phyloP scores from a whole-genome alignment of 2,888 invertebrate genomes.

The Plagiodera versicolora region DNA sequence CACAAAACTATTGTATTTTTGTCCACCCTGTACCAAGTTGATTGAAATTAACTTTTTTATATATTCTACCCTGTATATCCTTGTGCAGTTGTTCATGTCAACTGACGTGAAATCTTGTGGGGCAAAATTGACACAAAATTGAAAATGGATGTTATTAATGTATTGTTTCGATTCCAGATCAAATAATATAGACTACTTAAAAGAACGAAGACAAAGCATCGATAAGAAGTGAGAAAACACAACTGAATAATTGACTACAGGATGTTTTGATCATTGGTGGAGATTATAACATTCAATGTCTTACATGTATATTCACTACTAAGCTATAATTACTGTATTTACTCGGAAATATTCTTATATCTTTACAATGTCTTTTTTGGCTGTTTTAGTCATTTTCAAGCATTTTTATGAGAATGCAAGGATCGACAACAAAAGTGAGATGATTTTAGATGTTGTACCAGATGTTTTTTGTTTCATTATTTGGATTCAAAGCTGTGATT shows the following conservation, averaged over 20 bases:
- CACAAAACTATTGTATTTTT: too few relatives aligned
- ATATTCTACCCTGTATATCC: too few relatives aligned
- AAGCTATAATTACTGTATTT: constrained; percentile 29
- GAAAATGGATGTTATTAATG: constrained; percentile 4
- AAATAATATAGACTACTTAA: constrained; percentile 42
- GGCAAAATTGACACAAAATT: too few relatives aligned
- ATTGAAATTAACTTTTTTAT: too few relatives aligned
- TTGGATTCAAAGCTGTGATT: constrained; percentile 54
- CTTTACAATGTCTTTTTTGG: constrained; percentile 52
- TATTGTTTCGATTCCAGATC: constrained; percentile 38
- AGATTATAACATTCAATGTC: constrained; percentile 26
- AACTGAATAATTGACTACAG: constrained; percentile 9
- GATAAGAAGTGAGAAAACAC: constrained; percentile 35
- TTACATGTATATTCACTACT: constrained; percentile 30
- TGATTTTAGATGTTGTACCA: constrained; percentile 53
- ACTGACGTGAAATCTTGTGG: too few relatives aligned
- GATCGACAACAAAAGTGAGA: constrained; percentile 58
- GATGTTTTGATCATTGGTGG: constrained; percentile 14
- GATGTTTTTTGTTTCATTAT: constrained; percentile 46
- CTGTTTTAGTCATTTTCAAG: constrained; percentile 54
- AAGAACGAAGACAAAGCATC: constrained; percentile 41
- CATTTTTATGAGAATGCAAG: constrained; percentile 53
- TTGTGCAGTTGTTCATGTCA: too few relatives aligned
- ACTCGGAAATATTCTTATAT: constrained; percentile 38
- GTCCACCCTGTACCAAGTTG: too few relatives aligned